Percentiles rank a stretch among this genome's conserved stretches.
Conservation (phyloP, 2,888 invertebrate genomes). For the Hirtodrosophila histrioides region DNA sequence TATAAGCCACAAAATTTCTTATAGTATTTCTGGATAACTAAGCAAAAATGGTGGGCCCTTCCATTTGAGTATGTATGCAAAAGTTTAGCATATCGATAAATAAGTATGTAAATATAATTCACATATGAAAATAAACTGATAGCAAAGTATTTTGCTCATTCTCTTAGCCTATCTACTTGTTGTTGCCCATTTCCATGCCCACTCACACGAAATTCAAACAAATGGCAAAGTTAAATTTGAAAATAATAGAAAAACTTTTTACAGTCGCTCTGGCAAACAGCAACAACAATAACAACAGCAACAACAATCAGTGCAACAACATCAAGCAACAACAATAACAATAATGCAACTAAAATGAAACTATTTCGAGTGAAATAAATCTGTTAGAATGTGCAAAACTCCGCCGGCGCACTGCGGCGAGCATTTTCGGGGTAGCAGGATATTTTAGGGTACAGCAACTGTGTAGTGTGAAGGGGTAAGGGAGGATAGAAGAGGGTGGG, state of each 20-base stretch:
- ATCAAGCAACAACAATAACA: slow-evolving; percentile 70
- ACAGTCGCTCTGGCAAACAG: slow-evolving; percentile 63
- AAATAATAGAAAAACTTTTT: slow-evolving; percentile 81
- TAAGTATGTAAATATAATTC: slow-evolving; percentile 49
- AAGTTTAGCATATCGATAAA: slow-evolving; percentile 60
- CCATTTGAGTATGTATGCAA: slow-evolving; percentile 33
- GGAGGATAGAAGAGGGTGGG: not conserved
- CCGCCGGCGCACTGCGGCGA: slow-evolving; percentile 73
- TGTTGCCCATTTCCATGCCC: slow-evolving; percentile 39
- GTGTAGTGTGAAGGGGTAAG: slow-evolving; percentile 5
- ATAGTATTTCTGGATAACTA: slow-evolving; percentile 3
- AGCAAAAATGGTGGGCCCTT: slow-evolving; percentile 17
- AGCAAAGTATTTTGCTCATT: slow-evolving; percentile 42
- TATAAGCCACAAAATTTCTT: slow-evolving; percentile 12
- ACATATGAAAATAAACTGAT: slow-evolving; percentile 52
- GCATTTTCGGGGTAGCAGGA: slow-evolving; percentile 38
- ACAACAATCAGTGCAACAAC: slow-evolving; percentile 39
- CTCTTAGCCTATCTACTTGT: not conserved
- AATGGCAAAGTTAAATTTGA: slow-evolving; percentile 81
- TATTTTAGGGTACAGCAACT: slow-evolving; percentile 6
- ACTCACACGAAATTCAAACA: slow-evolving; percentile 70
- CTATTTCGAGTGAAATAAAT: slow-evolving; percentile 80
- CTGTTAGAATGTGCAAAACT: slow-evolving; percentile 77
- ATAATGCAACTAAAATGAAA: slow-evolving; percentile 79
- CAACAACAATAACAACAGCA: slow-evolving; percentile 36